Conservation (phyloP, 2,113 vertebrate genomes). For the Dryoscopus gambensis region DNA sequence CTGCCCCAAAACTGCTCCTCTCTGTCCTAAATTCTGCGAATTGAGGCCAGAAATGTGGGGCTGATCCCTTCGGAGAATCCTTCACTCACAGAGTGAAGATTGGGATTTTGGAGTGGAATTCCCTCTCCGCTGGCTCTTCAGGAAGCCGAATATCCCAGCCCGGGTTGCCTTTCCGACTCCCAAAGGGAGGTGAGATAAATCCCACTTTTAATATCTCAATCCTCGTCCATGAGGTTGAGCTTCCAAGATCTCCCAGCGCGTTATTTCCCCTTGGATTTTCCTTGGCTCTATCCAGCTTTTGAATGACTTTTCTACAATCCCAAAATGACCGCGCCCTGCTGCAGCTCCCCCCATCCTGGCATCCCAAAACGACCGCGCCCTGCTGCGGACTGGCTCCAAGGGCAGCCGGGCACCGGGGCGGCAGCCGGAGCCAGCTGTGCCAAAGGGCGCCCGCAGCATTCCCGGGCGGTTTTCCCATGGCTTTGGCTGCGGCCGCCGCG, state of each 20-base stretch:
- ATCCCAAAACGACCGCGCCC: not conserved
- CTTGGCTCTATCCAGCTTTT: not conserved
- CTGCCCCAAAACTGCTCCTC: not conserved
- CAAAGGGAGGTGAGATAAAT: not conserved
- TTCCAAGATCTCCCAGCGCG: not conserved
- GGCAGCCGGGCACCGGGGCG: not conserved
- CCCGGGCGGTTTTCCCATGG: not conserved
- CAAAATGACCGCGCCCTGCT: too few species aligned
- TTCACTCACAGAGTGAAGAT: not conserved
- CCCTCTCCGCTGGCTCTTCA: not conserved
- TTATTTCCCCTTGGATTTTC: not conserved
- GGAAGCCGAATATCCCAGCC: not conserved
- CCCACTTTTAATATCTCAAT: not conserved
- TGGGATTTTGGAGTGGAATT: not conserved
- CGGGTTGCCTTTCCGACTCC: not conserved
- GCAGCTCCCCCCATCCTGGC: not conserved
- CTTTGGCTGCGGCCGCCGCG: not conserved
- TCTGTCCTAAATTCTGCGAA: not conserved
- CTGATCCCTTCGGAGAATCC: not conserved
- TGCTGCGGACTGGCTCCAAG: not conserved
- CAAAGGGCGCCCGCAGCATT: not conserved
- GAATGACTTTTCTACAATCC: not conserved
- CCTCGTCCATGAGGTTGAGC: not conserved
- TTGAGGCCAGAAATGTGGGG: not conserved
- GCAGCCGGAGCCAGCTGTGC: not conserved